Evolutionary conservation across 2,888 invertebrate species (phyloP), one percentile per base, ranked within the genome.

Genomic region (Capitulum mitella): DNA sequence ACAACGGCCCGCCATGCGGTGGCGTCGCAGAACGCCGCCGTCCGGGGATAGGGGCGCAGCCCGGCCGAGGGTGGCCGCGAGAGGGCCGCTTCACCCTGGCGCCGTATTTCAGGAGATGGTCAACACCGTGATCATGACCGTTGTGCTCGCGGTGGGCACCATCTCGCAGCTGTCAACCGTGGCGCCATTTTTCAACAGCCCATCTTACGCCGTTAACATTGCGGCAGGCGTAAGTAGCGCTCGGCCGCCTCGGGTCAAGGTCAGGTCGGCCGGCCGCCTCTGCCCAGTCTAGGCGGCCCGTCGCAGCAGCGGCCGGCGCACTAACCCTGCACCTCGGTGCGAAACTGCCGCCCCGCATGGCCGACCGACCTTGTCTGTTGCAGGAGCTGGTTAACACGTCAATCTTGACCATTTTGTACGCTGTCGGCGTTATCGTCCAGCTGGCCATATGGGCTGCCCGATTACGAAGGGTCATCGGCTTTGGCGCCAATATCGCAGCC

Each of bases 301-400:
- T n/a, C n/a, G n/a, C n/a, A 51, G 3, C 3, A 51, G 58, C 29
- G 8, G 58, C 58, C 58, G 22, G 58, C 58, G n/a, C n/a, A 43
- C 43, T 37, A 37, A 22, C 37, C 58, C 10, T 37, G 19, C 37
- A 37, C 37, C 70, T 70, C 37, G 34, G 32, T 14, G 70, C 37
- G 70, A 70, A 6, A 22, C 37, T 70, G 22, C 19, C 34, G 10
- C 10, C 32, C 32, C 61, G 61, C 32, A 10, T 32, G 0, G n/a
- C 61, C 61, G 32, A 32, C 61, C 1, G 61, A 32, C 10, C 1
- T 70, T 26, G 14, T 70, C 37, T 70, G 37, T 70, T 70, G 22
- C 70, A 70, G 70, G 70, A 70, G 70, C 70, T 70, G 70, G 22
- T 70, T 34, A 70, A 70, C 37, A 70, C 70, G 19, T 22, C 34